Conservation (phyloP, 2,888 invertebrate species). For the Macrophya annulata region DNA sequence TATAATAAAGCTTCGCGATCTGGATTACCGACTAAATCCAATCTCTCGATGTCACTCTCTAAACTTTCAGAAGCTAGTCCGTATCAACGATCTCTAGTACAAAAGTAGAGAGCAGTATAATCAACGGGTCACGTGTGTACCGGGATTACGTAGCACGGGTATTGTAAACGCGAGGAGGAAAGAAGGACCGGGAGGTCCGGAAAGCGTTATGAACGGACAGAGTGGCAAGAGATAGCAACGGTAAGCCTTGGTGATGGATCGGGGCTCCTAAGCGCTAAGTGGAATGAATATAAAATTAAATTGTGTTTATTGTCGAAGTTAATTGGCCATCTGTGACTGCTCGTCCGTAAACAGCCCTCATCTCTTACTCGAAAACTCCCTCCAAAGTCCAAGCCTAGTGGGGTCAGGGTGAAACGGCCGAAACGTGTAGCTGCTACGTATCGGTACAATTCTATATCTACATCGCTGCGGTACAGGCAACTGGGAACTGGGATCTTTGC, state of each 20-base stretch:
- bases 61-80: neutral
- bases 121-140: slow-evolving; percentile 45
- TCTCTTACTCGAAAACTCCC: slow-evolving; percentile 51
- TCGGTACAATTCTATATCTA: slow-evolving; percentile 22
- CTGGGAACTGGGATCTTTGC: neutral
- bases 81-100: slow-evolving; percentile 67
- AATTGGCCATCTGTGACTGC: slow-evolving; percentile 77
- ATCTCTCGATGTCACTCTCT: neutral
- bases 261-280: slow-evolving; percentile 72
- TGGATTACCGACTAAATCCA: neutral
- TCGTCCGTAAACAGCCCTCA: slow-evolving; percentile 62
- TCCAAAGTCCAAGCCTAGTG: slow-evolving; percentile 6
- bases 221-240: slow-evolving; percentile 70
- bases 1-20: neutral
- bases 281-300: slow-evolving; percentile 77
- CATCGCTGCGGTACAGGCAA: neutral
- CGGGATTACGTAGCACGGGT: slow-evolving; percentile 60
- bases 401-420: slow-evolving; percentile 20
- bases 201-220: slow-evolving; percentile 66
- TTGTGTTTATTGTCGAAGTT: slow-evolving; percentile 75
- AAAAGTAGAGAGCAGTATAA: slow-evolving; percentile 63
- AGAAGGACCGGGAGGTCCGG: slow-evolving; percentile 59
- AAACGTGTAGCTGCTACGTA: slow-evolving; percentile 7
- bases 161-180: slow-evolving; percentile 58
- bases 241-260: slow-evolving; percentile 75